Conservation (phyloP, 1,140 invertebrate species). For the Eubasilissa regina region DNA sequence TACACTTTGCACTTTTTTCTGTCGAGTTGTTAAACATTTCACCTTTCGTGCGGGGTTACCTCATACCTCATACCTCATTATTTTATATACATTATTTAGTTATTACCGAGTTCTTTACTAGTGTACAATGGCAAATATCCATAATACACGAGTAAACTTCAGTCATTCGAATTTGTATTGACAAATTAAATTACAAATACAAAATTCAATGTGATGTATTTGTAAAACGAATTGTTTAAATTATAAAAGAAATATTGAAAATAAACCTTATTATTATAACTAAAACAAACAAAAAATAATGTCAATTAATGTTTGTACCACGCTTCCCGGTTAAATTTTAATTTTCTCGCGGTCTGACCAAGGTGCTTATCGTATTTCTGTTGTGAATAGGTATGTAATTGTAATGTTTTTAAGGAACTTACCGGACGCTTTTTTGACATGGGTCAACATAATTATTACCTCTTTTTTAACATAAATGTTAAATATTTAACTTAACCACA, state of each 20-base stretch:
- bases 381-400: background rate
- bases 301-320: slow-evolving; percentile 13
- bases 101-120: slow-evolving; percentile 7
- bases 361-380: slow-evolving; percentile 29
- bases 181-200: no score
- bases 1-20: slow-evolving; percentile 1
- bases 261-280: no score
- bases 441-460: slow-evolving; percentile 12
- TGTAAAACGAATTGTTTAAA: no score
- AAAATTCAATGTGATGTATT: no score
- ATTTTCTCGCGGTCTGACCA: slow-evolving; percentile 30
- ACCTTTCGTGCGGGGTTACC: background rate
- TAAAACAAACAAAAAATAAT: background rate
- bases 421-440: background rate
- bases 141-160: no score
- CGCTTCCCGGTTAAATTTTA: background rate
- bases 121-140: background rate
- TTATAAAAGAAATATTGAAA: no score
- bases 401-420: background rate
- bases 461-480: slow-evolving; percentile 19
- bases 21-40: slow-evolving; percentile 21
- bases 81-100: slow-evolving; percentile 24
- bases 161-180: no score
- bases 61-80: slow-evolving; percentile 33
- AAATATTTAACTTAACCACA: slow-evolving; percentile 20